Evolutionary conservation across 2,888 invertebrate genomes (phyloP).

Genomic region (Phytoseiulus persimilis): DNA sequence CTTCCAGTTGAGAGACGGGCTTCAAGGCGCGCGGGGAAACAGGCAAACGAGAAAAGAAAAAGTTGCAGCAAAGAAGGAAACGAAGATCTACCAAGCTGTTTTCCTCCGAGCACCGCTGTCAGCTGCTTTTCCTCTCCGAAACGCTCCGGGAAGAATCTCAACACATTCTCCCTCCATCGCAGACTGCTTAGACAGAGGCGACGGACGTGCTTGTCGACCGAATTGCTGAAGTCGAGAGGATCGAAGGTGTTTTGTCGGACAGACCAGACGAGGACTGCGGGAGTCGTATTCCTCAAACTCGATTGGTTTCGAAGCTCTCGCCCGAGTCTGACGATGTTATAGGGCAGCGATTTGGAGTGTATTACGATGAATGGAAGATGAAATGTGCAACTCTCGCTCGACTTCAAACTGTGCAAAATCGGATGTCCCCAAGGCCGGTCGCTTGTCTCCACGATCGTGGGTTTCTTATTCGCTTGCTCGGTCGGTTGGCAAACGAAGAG

Average conservation of each 20-base stretch:
- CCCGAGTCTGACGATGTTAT: neutral
- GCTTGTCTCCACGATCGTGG: neutral
- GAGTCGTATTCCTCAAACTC: no score
- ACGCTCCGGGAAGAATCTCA: neutral
- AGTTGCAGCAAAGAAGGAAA: neutral
- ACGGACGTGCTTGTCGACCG: neutral
- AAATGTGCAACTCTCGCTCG: neutral
- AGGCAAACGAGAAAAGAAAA: neutral
- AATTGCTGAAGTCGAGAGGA: neutral
- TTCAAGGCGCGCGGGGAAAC: neutral
- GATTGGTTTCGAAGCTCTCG: neutral
- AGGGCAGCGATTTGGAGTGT: neutral
- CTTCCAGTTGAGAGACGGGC: neutral
- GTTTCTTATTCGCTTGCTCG: neutral
- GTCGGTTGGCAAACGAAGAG: neutral
- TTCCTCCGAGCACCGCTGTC: neutral
- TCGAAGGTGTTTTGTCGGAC: neutral
- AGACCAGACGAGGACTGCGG: neutral
- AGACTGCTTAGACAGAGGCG: neutral
- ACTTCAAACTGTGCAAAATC: neutral
- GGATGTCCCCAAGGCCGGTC: neutral
- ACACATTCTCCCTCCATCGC: neutral
- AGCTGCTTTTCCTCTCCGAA: neutral
- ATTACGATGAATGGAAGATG: neutral
- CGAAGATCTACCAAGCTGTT: neutral